Base-by-base conservation (phyloP, 2,797 vertebrate species). In the Notolabrus celidotus region DNA sequence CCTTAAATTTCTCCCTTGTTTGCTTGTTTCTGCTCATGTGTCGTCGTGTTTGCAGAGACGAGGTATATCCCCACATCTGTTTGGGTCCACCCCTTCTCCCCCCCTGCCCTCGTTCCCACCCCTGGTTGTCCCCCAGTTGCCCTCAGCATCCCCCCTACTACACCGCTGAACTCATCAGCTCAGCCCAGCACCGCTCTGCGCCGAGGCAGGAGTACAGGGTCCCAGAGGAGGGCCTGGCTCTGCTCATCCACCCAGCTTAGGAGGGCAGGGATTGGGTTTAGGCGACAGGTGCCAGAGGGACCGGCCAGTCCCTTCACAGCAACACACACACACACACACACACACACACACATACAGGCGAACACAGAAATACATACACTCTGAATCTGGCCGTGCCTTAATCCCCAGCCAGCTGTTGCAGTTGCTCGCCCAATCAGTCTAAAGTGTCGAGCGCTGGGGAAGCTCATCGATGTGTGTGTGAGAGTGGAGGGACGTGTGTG, bases 371-470 rank as follows among this genome's bases (percentile, higher is more conserved):
- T 67, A 85, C 67, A 79, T 67, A 67, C 85, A 88, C 71, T 23
- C 80, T 76, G 83, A 88, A 86, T 86, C 89, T 90, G 86, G 86
- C 87, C 79, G 57, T 79, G 75, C 76, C 65, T 89, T 95, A 95
- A 96, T 95, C 94, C 94, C 77, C 46, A 46, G 34, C 92, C 95
- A 94, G 95, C 94, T 95, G 94, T 93, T 95, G 91, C 88, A 93
- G 92, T 94, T 93, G 92, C 93, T 87, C 75, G 47, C 77, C 89
- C 88, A 88, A 86, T 92, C 75, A 66, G 86, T 88, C 87, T 79
- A 60, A 93, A 94, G 92, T 89, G 74, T 79, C 25, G 85, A 86
- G 82, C 71, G 33, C 63, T 71, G 65, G 77, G 82, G 77, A 76
- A 76, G 77, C 71, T 81, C 59, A 58, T 60, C 19, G 2, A n/a